Evolutionary conservation across 2,113 vertebrate genomes (phyloP), one percentile per base, ranked within the genome.

Genomic region (Equus quagga): DNA sequence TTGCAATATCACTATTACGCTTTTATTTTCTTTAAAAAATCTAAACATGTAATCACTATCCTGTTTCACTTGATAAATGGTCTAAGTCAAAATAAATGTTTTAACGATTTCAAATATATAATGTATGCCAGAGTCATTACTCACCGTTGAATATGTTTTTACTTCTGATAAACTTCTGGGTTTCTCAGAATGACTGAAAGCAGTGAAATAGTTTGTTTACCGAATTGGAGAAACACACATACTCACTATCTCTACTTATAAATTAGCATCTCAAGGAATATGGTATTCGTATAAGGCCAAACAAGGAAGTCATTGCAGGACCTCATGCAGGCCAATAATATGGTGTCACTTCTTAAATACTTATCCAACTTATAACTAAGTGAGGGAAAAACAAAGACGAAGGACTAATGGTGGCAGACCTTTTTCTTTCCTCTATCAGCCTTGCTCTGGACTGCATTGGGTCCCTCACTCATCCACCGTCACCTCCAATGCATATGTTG

Each of bases 81-180:
- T 78, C 56, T 92, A 93, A 92, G 83, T 90, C 65, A 95, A 95
- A 97, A 81, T 92, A 92, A 97, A 79, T 94, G 79, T 90, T 93
- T 86, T 88, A 95, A 96, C 96, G 49, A 97, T 81, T 93, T 96
- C 33, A 96, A 84, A 90, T 97, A 75, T 89, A 41, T 78, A 94
- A 65, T 51, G 79, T 72, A 65, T 62, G 8, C 23, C 46, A n/a
- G 64, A 93, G 51, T 89, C 64, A 85, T 95, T 92, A 94, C 12
- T 97, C 92, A 97, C 41, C 72, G 41, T 82, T 79, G 73, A 78
- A 89, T 79, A 75, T 92, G 64, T 89, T 82, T 97, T 81, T 97
- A 92, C 49, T 82, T 94, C 15, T 80, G 6, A 91, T 89, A 84
- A 93, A 95, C 19, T 92, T 78, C 60, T 80, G 41, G n/a, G 18